These are phyloP conservation scores for Lycia hirtaria DNA, from an alignment of 2,888 invertebrate genomes.

Conservation along the genomic window DNA sequence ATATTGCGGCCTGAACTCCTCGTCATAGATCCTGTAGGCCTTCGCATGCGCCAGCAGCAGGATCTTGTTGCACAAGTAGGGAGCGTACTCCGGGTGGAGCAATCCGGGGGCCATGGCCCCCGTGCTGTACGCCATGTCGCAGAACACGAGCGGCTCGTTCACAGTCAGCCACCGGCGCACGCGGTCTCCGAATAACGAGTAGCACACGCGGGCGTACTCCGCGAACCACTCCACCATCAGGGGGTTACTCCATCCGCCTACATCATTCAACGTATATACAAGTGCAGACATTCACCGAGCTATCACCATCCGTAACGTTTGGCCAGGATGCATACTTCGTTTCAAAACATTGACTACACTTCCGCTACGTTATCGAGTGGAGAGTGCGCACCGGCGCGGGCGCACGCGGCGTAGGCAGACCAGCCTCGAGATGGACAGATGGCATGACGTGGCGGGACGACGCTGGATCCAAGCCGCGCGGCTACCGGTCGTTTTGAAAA, in stretches of 20 bases:
- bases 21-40: slow-evolving; percentile 85
- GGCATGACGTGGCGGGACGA: no score
- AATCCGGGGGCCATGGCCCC: slow-evolving; percentile 65
- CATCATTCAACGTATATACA: no score
- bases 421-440: no score
- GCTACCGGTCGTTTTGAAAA: no score
- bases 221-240: slow-evolving; percentile 84
- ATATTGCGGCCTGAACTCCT: slow-evolving; percentile 77
- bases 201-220: slow-evolving; percentile 84
- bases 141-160: slow-evolving; percentile 86
- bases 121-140: slow-evolving; percentile 69
- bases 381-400: no score
- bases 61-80: slow-evolving; percentile 87
- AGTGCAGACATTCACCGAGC: no score
- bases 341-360: no score
- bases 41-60: slow-evolving; percentile 88
- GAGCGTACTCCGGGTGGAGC: slow-evolving; percentile 67
- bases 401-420: no score
- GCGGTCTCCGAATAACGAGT: slow-evolving; percentile 83
- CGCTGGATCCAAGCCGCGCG: no score
- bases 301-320: no score
- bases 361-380: no score
- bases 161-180: slow-evolving; percentile 89
- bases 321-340: no score
- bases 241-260: slow-evolving; percentile 85